Evolutionary conservation across 2,113 vertebrate genomes (phyloP), one percentile per base, ranked within the genome.

Genomic region (Etia nguti): DNA sequence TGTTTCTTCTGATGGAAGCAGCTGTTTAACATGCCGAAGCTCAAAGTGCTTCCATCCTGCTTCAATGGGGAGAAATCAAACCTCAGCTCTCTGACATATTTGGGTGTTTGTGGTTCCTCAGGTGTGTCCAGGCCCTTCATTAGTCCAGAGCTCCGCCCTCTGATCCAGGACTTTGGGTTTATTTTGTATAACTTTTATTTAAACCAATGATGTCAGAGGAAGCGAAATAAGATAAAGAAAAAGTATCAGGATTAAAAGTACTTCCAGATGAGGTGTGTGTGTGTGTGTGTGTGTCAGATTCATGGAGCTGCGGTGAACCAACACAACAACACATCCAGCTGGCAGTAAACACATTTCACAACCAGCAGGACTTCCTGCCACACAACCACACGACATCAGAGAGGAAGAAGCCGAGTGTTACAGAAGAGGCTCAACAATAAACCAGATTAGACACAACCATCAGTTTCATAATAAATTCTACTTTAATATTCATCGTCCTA

Each of bases 331-430:
- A 73, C 80, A 46, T 16, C 16, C 73, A 56, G 52, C 59, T 70
- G 41, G 48, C 83, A 86, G 86, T 88, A 89, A 91, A 89, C 90
- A 91, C 55, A 38, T 91, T 91, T 70, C 90, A 84, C 79, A 89
- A 88, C 31, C 29, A 4, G 46, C 31, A 46, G 41, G n/a, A 86
- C 73, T 83, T 75, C 54, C 83, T 60, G 24, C 43, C 18, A 13
- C 41, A n/a, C 13, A 59, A 34, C 80, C 83, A 82, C 48, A 65
- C 29, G 43, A 2, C 11, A 26, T 26, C 18, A 43, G 41, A 48
- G 10, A 56, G 34, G n/a, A 16, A 3, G 13, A 80, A 80, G 34
- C 52, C 4, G 16, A 48, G 41, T 75, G 16, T 75, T 48, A 48
- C 43, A 75, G 43, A 20, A 20, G 41, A 75, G 43, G 10, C 65